phyloP scores from a whole-genome alignment of 1,140 invertebrate genomes.

The Drosophila melanica region DNA sequence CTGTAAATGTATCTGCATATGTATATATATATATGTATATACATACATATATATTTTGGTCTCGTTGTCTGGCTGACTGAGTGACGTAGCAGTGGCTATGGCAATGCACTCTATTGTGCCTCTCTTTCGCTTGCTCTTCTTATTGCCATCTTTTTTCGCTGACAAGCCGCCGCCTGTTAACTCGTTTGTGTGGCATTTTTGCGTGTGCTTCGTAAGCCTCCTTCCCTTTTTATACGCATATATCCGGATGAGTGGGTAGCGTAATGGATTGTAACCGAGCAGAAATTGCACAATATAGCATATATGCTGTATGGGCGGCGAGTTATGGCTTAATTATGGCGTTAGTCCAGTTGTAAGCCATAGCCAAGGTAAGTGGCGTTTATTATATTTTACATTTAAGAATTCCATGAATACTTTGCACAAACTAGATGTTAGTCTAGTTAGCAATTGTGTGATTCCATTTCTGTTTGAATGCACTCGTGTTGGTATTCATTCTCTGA shows the following conservation, averaged over 20 bases:
- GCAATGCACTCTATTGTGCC: conserved; percentile 1
- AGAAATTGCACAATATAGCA: conserved; percentile 59
- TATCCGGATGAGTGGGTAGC: conserved; percentile 48
- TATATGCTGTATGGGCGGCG: conserved; percentile 42
- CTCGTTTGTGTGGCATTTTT: conserved; percentile 46
- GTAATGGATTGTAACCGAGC: conserved; percentile 74
- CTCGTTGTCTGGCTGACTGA: conserved; percentile 36
- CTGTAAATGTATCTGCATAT: conserved; percentile 42
- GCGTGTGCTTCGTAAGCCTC: conserved; percentile 46
- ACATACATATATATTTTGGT: conserved; percentile 8
- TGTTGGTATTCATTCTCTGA: not conserved
- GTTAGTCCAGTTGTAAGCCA: conserved; percentile 25
- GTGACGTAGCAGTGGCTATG: conserved; percentile 16
- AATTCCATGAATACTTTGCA: not conserved
- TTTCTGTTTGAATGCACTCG: conserved; percentile 2
- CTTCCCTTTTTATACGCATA: conserved; percentile 37
- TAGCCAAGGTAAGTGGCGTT: too few relatives aligned
- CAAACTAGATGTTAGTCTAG: not conserved
- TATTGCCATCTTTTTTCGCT: conserved; percentile 30
- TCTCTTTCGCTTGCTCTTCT: not conserved
- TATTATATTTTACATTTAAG: not conserved
- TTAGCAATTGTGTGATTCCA: not conserved
- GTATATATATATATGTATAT: conserved; percentile 6
- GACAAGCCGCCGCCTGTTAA: conserved; percentile 40
- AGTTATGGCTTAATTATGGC: conserved; percentile 74